Evolutionary conservation across 2,113 vertebrate genomes (phyloP), one percentile per base, ranked within the genome.

Genomic region (Indri indri): DNA sequence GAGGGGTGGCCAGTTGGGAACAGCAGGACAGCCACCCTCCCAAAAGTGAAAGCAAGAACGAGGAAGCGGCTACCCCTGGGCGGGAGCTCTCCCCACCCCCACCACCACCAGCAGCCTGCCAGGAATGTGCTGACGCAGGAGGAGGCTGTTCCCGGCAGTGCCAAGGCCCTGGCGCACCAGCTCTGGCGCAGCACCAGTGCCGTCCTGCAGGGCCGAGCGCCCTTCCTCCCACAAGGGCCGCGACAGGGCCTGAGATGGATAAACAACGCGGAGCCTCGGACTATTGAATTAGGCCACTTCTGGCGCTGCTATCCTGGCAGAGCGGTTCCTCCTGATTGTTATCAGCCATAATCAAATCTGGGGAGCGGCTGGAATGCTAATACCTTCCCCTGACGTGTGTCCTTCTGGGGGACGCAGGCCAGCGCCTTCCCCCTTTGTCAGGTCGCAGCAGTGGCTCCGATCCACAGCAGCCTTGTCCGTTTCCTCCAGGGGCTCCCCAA

Each of bases 291-390:
- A 97, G 98, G 87, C 74, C 11, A 16, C 98, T 98, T 97, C 98
- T 97, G 98, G 97, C 83, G 0, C 88, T 98, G 98, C 99, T 99
- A 95, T 98, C 97, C 98, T 99, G 99, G 99, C 99, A 98, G 97
- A 45, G 97, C 98, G 97, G 98, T 97, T 96, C 88, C 98, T 97
- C 98, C 65, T 97, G 99, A 99, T 98, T 97, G 96, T 65, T 99
- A 99, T 99, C 99, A 97, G 96, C 97, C 97, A 66, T 99, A 99
- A 99, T 99, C 98, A 99, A 99, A 99, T 99, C 98, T 88, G 98
- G 98, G 86, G 98, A 97, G 98, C 92, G 94, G 96, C 96, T 95
- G 98, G 98, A 98, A 98, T 96, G 98, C 89, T 95, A 94, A 91
- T 94, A 90, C 96, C 95, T 96, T 98, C 85, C 85, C 96, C 96